A percentile compares a stretch with the other conserved stretches of the same genome.
phyloP scores from a whole-genome alignment of 2,113 vertebrate genomes.

The Solea senegalensis region DNA sequence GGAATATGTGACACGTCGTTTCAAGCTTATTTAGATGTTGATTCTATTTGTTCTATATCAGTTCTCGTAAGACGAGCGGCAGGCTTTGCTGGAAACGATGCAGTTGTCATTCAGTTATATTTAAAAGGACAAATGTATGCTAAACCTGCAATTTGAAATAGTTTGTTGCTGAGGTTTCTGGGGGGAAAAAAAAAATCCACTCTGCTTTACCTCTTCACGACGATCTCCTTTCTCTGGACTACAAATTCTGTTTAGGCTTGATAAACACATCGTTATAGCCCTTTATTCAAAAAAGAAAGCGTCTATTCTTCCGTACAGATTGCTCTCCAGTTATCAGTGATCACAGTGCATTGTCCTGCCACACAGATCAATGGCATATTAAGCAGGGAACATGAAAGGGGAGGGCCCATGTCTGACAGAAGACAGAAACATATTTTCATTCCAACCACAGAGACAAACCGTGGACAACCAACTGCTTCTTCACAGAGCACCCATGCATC shows the following conservation, averaged over 20 bases:
- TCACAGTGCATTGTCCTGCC: slow-evolving; percentile 43
- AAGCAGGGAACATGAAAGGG: slow-evolving; percentile 53
- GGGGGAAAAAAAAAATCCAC: background rate
- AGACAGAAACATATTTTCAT: slow-evolving; percentile 49
- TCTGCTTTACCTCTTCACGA: background rate
- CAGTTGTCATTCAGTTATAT: no score
- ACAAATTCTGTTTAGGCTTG: background rate
- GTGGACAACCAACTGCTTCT: slow-evolving; percentile 22
- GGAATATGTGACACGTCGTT: background rate
- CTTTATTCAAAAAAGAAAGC: slow-evolving; percentile 5
- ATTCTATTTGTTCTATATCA: no score
- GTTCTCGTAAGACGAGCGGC: no score
- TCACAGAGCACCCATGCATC: slow-evolving; percentile 33
- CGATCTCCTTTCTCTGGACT: background rate
- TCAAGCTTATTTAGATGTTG: no score
- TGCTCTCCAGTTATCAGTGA: slow-evolving; percentile 55
- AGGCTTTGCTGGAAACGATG: background rate
- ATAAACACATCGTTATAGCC: slow-evolving; percentile 1
- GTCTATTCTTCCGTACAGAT: slow-evolving; percentile 34
- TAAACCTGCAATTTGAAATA: background rate
- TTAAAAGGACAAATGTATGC: no score
- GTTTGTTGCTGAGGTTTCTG: background rate
- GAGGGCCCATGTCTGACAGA: slow-evolving; percentile 34
- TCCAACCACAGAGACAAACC: slow-evolving; percentile 23
- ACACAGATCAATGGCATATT: slow-evolving; percentile 65